phyloP scores from a whole-genome alignment of 2,888 invertebrate species.

The Pimpla rufipes region DNA sequence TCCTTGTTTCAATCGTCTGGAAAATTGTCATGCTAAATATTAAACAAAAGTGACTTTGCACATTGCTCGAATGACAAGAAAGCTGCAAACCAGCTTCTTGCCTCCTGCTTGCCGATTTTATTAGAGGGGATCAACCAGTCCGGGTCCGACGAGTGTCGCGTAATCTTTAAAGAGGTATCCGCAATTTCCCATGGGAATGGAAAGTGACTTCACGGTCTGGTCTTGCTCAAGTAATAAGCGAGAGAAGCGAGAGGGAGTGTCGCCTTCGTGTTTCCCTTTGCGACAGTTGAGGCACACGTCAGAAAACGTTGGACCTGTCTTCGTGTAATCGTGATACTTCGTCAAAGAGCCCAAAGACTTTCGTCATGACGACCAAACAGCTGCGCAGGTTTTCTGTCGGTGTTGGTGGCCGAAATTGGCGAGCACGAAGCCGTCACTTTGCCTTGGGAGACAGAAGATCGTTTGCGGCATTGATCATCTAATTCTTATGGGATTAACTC shows the following conservation, averaged over 20 bases:
- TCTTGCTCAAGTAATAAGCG: neutral
- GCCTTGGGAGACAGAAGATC: neutral
- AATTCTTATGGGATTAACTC: too few relatives aligned
- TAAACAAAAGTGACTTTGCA: too few relatives aligned
- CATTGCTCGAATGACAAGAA: neutral
- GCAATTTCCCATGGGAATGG: conserved; percentile 7
- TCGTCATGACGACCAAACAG: neutral
- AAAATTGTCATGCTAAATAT: neutral
- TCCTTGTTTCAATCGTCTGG: neutral
- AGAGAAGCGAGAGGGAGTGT: neutral
- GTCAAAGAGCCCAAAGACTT: neutral
- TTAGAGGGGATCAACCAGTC: neutral
- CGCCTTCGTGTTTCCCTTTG: neutral
- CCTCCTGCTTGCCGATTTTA: neutral
- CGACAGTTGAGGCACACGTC: neutral
- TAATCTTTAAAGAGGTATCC: neutral
- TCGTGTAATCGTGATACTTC: neutral
- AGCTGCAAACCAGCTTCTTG: neutral
- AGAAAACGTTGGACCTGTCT: neutral
- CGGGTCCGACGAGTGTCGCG: neutral
- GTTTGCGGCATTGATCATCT: too few relatives aligned
- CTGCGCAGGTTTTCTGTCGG: neutral
- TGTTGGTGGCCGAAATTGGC: too few relatives aligned
- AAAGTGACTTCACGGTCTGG: neutral
- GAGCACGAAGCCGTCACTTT: neutral